phyloP scores from a whole-genome alignment of 2,888 invertebrate species.

The Flabesymbios commensalis region DNA sequence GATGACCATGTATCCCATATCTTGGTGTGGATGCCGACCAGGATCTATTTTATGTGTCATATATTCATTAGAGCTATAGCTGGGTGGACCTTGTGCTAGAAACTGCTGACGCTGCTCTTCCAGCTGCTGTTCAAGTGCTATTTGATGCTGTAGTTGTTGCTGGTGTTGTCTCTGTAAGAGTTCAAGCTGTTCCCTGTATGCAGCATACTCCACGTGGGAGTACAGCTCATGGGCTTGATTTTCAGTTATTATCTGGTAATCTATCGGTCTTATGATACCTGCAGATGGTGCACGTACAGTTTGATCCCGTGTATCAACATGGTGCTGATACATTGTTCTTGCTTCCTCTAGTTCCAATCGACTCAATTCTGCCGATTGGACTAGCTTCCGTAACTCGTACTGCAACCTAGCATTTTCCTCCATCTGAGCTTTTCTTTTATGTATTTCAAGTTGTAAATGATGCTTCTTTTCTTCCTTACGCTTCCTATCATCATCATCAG shows the following conservation, averaged over 20 bases:
- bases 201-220: constrained; percentile 27
- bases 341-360: constrained; percentile 23
- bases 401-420: constrained; percentile 67
- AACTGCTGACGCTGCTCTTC: not conserved
- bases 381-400: constrained; percentile 63
- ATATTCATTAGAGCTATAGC: too few relatives aligned
- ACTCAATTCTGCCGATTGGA: constrained; percentile 33
- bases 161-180: not conserved
- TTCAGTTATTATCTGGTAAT: constrained; percentile 40
- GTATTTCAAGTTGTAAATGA: constrained; percentile 69
- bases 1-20: too few relatives aligned
- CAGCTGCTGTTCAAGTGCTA: constrained; percentile 2
- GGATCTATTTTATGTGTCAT: too few relatives aligned
- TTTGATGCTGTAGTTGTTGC: constrained; percentile 1
- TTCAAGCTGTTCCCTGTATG: constrained; percentile 25
- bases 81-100: not conserved
- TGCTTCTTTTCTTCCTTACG: constrained; percentile 67
- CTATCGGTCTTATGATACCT: constrained; percentile 58
- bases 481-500: constrained; percentile 64
- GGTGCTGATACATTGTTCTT: constrained; percentile 25
- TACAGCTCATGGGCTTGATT: constrained; percentile 24
- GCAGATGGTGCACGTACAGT: constrained; percentile 32
- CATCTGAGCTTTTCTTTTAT: constrained; percentile 67
- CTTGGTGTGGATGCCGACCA: too few relatives aligned
- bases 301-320: constrained; percentile 13